phyloP scores from a whole-genome alignment of 2,113 vertebrate genomes.

The Apistogramma diplotaenia region DNA sequence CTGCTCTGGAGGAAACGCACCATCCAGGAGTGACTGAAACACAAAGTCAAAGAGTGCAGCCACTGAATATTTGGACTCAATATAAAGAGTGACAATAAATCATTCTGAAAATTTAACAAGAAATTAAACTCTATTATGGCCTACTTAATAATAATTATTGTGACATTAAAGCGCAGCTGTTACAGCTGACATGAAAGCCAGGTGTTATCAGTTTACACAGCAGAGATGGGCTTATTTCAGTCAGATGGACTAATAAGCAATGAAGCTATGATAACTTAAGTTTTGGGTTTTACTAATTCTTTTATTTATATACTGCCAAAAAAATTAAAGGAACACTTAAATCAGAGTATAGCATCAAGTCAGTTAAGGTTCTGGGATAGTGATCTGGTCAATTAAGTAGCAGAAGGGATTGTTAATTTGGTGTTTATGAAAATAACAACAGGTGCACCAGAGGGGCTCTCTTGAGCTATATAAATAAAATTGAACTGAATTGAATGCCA shows the following conservation, averaged over 20 bases:
- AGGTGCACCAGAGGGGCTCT: no score
- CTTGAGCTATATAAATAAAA: no score
- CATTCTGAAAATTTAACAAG: neutral
- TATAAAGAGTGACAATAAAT: neutral
- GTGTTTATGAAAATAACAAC: no score
- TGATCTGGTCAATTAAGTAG: no score
- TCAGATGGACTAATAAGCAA: neutral
- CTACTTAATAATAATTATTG: no score
- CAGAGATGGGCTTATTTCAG: neutral
- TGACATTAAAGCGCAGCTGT: neutral
- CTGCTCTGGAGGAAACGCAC: neutral
- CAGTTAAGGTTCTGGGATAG: no score
- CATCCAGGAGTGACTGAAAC: neutral
- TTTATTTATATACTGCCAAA: no score
- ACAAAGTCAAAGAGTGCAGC: neutral
- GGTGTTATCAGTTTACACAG: neutral
- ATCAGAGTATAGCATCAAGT: no score
- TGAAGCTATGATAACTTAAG: neutral
- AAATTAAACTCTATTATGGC: neutral
- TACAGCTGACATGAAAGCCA: accelerated
- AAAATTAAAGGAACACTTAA: no score
- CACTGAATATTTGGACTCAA: neutral
- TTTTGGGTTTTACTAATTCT: neutral
- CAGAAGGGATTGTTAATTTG: no score
- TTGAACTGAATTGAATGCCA: no score